Evolutionary conservation across 2,888 invertebrate species (phyloP), one percentile per base, ranked within the genome.

Genomic region (Camponotus fellah): DNA sequence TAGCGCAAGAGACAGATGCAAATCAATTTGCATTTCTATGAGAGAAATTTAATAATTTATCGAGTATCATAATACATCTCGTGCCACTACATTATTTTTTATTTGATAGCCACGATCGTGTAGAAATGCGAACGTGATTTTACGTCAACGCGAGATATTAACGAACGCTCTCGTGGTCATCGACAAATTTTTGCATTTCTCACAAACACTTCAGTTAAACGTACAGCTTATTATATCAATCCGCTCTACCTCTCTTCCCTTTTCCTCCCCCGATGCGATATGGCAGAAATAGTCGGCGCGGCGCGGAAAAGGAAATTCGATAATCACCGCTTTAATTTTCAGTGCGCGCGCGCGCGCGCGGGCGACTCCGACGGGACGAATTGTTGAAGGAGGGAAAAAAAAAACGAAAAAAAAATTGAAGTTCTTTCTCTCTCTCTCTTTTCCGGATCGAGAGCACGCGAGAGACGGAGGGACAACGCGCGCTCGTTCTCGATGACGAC

Each of bases 401-500:
- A 64, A 34, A 53, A 46, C 32, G 2, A 26, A 84, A 87, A 88
- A 88, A 87, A 79, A 58, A 80, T 53, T 46, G 71, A 79, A 71
- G 43, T 69, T 72, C 79, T 46, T 60, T 14, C 46, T 49, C 49
- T 49, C 49, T 49, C 49, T n/a, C 17, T 49, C n/a, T 6, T 2
- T 71, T 14, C 53, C 37, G 26, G 46, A 60, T 80, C 60, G 79
- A 80, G 60, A 37, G 37, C 37, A 46, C 58, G 53, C 40, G 34
- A 64, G 40, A 17, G 58, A 34, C 3, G 58, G 62, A 69, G 76
- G 69, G 53, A 65, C 46, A 62, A 72, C 74, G 79, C 56, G 71
- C 65, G 88, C 86, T 86, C 90, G 85, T 86, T 84, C 86, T 87
- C 89, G 89, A 94, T 92, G 93, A 93, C 92, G 92, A 93, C 91